A percentile compares a stretch with the other conserved stretches of the same genome.
Evolutionary conservation across 2,797 vertebrate species (phyloP).

Genomic region (Tragopan temminckii): DNA sequence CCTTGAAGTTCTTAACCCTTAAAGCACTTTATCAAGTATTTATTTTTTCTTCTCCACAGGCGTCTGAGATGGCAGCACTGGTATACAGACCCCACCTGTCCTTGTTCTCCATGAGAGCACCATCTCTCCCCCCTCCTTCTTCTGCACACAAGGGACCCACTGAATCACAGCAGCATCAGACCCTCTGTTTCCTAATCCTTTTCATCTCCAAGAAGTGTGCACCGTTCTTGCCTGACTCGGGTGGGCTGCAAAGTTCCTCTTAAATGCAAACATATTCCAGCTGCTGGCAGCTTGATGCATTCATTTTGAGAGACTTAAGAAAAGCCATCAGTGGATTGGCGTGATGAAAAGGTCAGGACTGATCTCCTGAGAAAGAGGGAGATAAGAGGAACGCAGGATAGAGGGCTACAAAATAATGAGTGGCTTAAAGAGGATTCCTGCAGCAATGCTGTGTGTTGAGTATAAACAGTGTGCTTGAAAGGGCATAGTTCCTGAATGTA

Average conservation of each 20-base stretch:
- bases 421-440: not conserved
- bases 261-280: slow-evolving; percentile 30
- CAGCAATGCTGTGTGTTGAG: not conserved
- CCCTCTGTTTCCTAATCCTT: slow-evolving; percentile 20
- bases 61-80: slow-evolving; percentile 47
- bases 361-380: not conserved
- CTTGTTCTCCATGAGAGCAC: not conserved
- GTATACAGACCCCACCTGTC: slow-evolving; percentile 51
- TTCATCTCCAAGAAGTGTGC: slow-evolving; percentile 4
- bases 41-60: slow-evolving; percentile 76
- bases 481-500: not conserved
- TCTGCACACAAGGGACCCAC: not conserved
- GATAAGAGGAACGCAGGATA: not conserved
- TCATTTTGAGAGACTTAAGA: not conserved
- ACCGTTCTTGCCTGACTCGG: not conserved
- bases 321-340: not conserved
- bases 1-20: slow-evolving; percentile 75
- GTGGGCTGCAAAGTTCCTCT: not conserved
- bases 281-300: not conserved
- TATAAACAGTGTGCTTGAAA: not conserved
- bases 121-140: not conserved
- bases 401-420: not conserved
- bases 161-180: slow-evolving; percentile 5
- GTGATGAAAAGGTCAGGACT: slow-evolving; percentile 35
- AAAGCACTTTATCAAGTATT: slow-evolving; percentile 71